Evolutionary conservation across 1,140 invertebrate species (phyloP).

Genomic region (Agraylea sexmaculata): DNA sequence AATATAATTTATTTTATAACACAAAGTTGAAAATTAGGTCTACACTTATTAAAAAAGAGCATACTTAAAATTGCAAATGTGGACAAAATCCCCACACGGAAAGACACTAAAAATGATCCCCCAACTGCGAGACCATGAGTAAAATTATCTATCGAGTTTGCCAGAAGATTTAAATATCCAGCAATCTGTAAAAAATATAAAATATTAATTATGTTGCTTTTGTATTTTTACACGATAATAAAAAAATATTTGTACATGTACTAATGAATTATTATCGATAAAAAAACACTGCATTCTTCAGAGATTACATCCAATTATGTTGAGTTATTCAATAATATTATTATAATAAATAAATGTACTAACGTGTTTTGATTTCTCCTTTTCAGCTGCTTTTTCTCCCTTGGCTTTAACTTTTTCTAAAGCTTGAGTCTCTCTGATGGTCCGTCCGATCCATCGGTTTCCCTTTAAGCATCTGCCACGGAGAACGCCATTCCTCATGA

Average conservation of each 20-base stretch:
- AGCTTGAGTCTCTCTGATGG: conserved; percentile 30
- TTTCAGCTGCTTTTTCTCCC: conserved; percentile 28
- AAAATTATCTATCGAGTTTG: conserved; percentile 96
- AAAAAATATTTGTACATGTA: not conserved
- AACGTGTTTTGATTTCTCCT: conserved; percentile 23
- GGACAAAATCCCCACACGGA: conserved; percentile 77
- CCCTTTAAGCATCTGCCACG: conserved; percentile 25
- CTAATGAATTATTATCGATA: not conserved
- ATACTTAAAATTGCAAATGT: conserved; percentile 73
- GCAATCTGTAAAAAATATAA: conserved; percentile 46
- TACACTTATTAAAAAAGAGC: not conserved
- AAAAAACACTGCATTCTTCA: not conserved
- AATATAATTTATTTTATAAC: conserved; percentile 4
- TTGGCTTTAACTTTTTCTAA: too few relatives aligned
- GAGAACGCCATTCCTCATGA: conserved; percentile 19
- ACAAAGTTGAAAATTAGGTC: not conserved
- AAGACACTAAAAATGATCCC: conserved; percentile 85
- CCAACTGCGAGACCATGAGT: conserved; percentile 92
- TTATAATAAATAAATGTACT: conserved; percentile 4
- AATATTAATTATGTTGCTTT: not conserved
- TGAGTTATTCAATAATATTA: conserved; percentile 2
- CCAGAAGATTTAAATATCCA: conserved; percentile 89
- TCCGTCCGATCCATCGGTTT: conserved; percentile 34
- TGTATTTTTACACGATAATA: not conserved
- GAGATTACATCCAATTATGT: not conserved